These are phyloP conservation scores for Anticlea derivata DNA, from an alignment of 2,888 invertebrate species.

Conservation along the genomic window DNA sequence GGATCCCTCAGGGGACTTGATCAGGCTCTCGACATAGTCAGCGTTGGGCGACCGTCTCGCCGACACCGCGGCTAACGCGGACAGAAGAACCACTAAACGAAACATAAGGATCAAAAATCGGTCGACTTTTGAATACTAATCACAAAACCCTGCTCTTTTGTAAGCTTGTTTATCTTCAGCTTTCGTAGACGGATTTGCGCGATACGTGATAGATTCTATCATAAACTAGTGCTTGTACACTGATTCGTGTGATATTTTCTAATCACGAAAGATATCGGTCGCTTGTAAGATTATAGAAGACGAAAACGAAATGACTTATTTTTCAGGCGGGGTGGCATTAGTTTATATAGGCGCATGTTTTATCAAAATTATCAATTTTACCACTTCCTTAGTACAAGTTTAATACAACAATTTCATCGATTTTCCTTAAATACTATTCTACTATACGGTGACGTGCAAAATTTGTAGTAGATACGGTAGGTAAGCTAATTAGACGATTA, in stretches of 20 bases:
- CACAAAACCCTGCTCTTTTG: conserved; percentile 30
- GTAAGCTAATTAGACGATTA: too few relatives aligned
- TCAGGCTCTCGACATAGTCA: conserved; percentile 43
- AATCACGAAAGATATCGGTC: too few relatives aligned
- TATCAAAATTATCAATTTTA: too few relatives aligned
- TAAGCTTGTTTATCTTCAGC: conserved; percentile 29
- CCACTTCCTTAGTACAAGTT: too few relatives aligned
- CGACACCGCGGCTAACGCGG: conserved; percentile 36
- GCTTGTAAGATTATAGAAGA: not conserved
- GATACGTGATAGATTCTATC: not conserved
- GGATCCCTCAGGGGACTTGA: conserved; percentile 31
- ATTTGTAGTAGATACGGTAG: too few relatives aligned
- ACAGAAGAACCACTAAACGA: conserved; percentile 38
- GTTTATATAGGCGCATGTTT: too few relatives aligned
- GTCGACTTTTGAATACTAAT: conserved; percentile 29
- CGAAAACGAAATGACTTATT: not conserved
- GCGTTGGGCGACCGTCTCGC: conserved; percentile 55
- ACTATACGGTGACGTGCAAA: too few relatives aligned
- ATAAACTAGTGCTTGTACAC: too few relatives aligned
- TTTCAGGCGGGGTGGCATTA: too few relatives aligned
- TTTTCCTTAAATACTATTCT: too few relatives aligned
- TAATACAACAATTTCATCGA: too few relatives aligned
- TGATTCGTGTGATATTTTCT: too few relatives aligned
- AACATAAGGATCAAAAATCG: conserved; percentile 42
- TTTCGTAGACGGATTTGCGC: conserved; percentile 4